These are phyloP conservation scores for Eurystomus gularis DNA, from an alignment of 2,113 vertebrate species.

Conservation along the genomic window DNA sequence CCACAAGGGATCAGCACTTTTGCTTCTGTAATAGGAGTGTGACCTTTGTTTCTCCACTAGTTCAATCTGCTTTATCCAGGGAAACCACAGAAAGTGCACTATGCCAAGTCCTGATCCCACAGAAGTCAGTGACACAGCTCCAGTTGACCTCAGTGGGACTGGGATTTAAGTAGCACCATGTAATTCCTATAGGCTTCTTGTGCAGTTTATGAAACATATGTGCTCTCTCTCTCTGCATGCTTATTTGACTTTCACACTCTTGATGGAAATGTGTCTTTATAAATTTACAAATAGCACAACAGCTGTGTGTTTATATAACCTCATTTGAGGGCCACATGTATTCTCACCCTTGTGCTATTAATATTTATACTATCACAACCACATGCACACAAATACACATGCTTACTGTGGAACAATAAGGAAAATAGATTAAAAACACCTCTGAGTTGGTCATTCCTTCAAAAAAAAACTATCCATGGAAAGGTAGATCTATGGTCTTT, in stretches of 20 bases:
- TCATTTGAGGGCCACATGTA: constrained; percentile 61
- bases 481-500: not conserved
- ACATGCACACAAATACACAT: not conserved
- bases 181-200: constrained; percentile 1
- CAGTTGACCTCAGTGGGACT: not conserved
- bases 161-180: not conserved
- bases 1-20: not conserved
- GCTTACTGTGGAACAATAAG: not conserved
- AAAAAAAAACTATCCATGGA: not conserved
- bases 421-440: constrained; percentile 17
- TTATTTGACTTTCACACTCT: constrained; percentile 66
- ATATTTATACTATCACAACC: constrained; percentile 66
- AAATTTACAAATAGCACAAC: constrained; percentile 64
- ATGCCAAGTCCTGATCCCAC: constrained; percentile 9
- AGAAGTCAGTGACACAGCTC: not conserved
- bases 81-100: not conserved
- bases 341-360: constrained; percentile 62
- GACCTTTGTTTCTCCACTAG: not conserved
- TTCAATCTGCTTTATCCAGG: not conserved
- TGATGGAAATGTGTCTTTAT: constrained; percentile 60
- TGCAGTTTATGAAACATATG: constrained; percentile 37
- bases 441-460: not conserved
- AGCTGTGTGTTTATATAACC: constrained; percentile 74
- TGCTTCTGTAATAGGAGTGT: not conserved
- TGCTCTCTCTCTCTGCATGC: constrained; percentile 8